phyloP scores from a whole-genome alignment of 2,113 vertebrate genomes.

The Gymnarchus niloticus region DNA sequence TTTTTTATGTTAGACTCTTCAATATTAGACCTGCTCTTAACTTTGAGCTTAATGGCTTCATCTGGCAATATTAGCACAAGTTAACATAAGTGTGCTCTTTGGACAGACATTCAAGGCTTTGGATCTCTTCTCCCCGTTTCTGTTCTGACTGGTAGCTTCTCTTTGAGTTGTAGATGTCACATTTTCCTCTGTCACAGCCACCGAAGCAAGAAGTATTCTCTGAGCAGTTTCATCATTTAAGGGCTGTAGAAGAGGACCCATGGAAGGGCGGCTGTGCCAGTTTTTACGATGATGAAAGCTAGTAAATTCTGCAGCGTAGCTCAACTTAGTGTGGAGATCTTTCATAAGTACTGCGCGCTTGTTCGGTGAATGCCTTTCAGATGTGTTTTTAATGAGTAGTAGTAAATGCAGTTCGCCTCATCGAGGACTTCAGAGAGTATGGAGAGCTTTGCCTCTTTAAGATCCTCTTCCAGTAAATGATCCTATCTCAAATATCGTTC shows the following conservation, averaged over 20 bases:
- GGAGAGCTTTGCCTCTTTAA: neutral
- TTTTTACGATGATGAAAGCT: neutral
- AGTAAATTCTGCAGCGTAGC: neutral
- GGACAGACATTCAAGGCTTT: neutral
- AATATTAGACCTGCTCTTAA: neutral
- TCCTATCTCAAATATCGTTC: neutral
- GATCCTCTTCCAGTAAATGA: neutral
- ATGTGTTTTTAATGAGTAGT: neutral
- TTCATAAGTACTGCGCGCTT: neutral
- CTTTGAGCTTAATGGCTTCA: neutral
- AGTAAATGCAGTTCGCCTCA: neutral
- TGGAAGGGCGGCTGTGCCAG: neutral
- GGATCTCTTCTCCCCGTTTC: neutral
- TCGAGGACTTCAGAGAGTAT: neutral
- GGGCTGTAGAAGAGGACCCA: neutral
- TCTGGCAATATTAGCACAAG: neutral
- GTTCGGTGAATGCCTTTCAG: neutral
- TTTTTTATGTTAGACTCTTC: neutral
- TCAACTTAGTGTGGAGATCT: neutral
- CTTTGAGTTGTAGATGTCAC: neutral
- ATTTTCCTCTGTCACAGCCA: neutral
- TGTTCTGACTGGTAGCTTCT: neutral
- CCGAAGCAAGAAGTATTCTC: neutral
- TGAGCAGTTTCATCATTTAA: neutral
- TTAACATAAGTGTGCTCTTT: neutral